Evolutionary conservation across 2,888 invertebrate genomes (phyloP).

Genomic region (Saturnia japonica): DNA sequence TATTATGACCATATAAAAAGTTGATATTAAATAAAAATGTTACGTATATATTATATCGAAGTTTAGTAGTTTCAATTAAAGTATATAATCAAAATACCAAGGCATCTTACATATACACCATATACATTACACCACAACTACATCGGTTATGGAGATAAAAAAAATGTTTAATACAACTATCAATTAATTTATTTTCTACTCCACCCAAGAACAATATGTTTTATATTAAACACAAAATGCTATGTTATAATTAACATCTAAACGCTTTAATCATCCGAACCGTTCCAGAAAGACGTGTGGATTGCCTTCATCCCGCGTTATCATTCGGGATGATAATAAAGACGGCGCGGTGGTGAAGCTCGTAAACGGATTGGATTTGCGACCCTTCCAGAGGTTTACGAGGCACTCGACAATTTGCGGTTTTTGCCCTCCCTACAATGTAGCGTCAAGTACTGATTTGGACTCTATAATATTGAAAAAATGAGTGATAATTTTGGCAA

Average conservation of each 20-base stretch:
- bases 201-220: not conserved
- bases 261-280: constrained; percentile 14
- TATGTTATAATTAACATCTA: constrained; percentile 16
- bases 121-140: too few relatives aligned
- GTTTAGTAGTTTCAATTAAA: too few relatives aligned
- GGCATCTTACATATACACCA: too few relatives aligned
- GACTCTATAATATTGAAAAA: constrained; percentile 1
- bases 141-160: too few relatives aligned
- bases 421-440: constrained; percentile 16
- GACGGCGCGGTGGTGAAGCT: constrained; percentile 26
- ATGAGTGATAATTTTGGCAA: not conserved
- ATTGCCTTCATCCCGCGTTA: constrained; percentile 22
- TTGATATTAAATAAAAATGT: too few relatives aligned
- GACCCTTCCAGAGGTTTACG: constrained; percentile 24
- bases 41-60: too few relatives aligned
- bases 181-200: not conserved
- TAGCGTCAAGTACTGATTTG: not conserved
- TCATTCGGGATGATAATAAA: constrained; percentile 41
- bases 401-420: constrained; percentile 22
- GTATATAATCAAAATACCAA: too few relatives aligned
- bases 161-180: too few relatives aligned
- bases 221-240: not conserved
- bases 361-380: constrained; percentile 50
- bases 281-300: constrained; percentile 6
- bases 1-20: too few relatives aligned